Base-by-base conservation (phyloP, 2,113 vertebrate genomes). In the Pongo abelii region DNA sequence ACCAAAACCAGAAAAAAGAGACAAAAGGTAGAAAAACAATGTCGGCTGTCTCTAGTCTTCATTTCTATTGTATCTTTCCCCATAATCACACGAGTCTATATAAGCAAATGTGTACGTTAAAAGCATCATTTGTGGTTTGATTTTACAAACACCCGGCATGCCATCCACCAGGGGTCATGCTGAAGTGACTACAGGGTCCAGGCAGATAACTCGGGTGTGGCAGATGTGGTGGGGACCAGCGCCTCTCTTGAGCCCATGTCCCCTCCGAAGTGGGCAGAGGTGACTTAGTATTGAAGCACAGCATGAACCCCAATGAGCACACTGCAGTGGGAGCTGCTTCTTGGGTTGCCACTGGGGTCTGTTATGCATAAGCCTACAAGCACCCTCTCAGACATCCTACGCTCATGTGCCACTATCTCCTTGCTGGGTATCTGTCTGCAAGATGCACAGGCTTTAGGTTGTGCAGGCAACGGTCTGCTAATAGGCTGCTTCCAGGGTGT, bases 381-480 rank as follows among this genome's bases (percentile, higher is more conserved):
- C 35, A n/a, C 67, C 67, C 16, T 35, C 67, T 32, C 7, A 16
- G 16, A 17, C 32, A 70, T 16, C 35, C 67, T 35, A 4, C 0
- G 67, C 16, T 18, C 0, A 1, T 70, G 67, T 18, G 67, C 67
- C 67, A 70, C 67, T 16, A 38, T 35, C 57, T 27, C 52, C 50
- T 13, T 8, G 50, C 81, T 1, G 18, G 30, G 11, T 30, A 1
- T 67, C 30, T 46, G 35, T 38, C 57, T 7, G 2, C 0, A 10
- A n/a, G 23, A 59, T 11, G 6, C 6, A 30, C 2, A 13, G 4
- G 38, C 14, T 72, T 40, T 4, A 13, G 30, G 32, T 12, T 83
- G 4, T 38, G 4, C 14, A 18, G 20, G 1, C 23, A 0, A n/a
- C 11, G 4, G 13, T 61, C 30, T 0, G 9, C 55, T 2, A 32